Evolutionary conservation across 2,888 invertebrate species (phyloP).

Genomic region (Sisyra terminalis): DNA sequence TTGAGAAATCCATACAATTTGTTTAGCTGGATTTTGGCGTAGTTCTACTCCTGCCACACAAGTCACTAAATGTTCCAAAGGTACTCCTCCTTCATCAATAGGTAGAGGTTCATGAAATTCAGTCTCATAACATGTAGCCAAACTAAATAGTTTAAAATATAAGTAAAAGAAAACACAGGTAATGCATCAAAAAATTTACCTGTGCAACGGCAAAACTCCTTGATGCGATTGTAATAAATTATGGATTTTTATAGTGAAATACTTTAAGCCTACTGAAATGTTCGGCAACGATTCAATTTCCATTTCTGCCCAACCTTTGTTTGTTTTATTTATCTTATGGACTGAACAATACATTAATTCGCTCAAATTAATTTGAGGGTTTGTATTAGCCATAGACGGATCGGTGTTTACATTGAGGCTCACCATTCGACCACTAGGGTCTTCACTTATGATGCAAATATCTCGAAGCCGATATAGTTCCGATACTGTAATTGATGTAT

Average conservation of each 20-base stretch:
- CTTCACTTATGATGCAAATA: constrained; percentile 57
- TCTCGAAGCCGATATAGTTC: constrained; percentile 61
- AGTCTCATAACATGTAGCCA: constrained; percentile 65
- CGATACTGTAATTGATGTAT: constrained; percentile 54
- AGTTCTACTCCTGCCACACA: constrained; percentile 60
- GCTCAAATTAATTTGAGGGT: neutral
- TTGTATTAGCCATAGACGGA: constrained; percentile 11
- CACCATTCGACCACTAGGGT: constrained; percentile 51
- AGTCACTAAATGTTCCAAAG: constrained; percentile 77
- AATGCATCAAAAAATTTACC: constrained; percentile 30
- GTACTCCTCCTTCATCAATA: constrained; percentile 57
- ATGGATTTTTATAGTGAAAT: constrained; percentile 47
- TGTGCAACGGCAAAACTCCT: constrained; percentile 61
- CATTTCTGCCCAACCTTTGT: constrained; percentile 50
- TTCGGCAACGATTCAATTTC: constrained; percentile 46
- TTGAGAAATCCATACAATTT: constrained; percentile 28
- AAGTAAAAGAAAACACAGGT: too few species aligned
- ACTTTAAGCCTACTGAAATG: constrained; percentile 46
- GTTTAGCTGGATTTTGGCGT: constrained; percentile 34
- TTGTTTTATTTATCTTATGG: neutral
- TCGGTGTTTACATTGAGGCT: constrained; percentile 37
- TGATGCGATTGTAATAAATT: constrained; percentile 54
- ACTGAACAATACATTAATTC: constrained; percentile 4
- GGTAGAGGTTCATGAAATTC: constrained; percentile 44
- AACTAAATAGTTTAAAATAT: constrained; percentile 37